Conservation (phyloP, 2,888 invertebrate species). For the Tetanocera ferruginea region DNA sequence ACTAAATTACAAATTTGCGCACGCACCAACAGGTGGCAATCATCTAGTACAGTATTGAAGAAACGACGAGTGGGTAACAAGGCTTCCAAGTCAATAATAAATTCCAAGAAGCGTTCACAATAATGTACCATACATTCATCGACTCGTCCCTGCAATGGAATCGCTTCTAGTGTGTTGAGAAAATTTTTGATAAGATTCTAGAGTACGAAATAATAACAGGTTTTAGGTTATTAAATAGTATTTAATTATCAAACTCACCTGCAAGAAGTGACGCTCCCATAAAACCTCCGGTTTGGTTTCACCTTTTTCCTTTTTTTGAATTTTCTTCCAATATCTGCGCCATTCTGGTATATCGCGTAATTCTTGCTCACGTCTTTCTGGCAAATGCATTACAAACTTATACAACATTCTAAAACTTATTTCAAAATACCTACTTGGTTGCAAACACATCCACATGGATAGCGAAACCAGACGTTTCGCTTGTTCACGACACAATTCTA, state of each 20-base stretch:
- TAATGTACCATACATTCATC: constrained; percentile 77
- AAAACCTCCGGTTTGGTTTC: constrained; percentile 78
- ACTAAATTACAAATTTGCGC: constrained; percentile 86
- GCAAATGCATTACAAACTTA: constrained; percentile 12
- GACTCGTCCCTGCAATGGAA: constrained; percentile 76
- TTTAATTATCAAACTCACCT: constrained; percentile 56
- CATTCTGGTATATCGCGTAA: constrained; percentile 89
- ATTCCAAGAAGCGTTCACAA: constrained; percentile 95
- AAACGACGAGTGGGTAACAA: constrained; percentile 95
- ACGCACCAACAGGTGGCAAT: constrained; percentile 91
- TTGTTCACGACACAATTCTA: constrained; percentile 91
- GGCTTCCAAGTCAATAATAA: constrained; percentile 96
- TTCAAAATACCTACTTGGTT: constrained; percentile 75
- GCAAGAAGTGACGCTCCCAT: constrained; percentile 91
- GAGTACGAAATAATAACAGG: not conserved
- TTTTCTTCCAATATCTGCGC: constrained; percentile 91
- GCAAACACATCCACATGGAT: constrained; percentile 92
- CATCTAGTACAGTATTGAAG: constrained; percentile 96
- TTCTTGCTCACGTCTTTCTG: constrained; percentile 87
- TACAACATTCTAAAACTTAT: not conserved
- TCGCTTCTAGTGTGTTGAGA: constrained; percentile 82
- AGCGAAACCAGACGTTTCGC: constrained; percentile 91
- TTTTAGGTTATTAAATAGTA: not conserved
- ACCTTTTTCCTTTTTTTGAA: constrained; percentile 83
- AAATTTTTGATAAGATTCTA: constrained; percentile 86